Conservation (phyloP, 1,140 invertebrate genomes). For the Zaprionus kolodkinae region DNA sequence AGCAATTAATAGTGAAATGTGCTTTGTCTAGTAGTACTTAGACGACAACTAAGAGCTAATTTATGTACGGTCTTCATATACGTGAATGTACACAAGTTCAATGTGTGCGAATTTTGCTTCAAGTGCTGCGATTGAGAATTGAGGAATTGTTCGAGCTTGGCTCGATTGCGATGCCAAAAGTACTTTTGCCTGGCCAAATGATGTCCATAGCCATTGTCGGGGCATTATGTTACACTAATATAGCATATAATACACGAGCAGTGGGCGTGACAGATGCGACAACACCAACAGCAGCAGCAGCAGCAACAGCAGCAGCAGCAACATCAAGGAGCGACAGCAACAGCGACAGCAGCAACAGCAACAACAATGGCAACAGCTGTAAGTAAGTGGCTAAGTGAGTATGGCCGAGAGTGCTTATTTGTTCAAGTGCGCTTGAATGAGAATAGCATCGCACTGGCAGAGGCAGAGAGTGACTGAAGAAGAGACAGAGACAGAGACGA, state of each 20-base stretch:
- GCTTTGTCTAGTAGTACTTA: neutral
- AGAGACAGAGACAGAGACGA: neutral
- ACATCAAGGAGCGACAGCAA: slow-evolving; percentile 11
- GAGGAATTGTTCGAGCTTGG: neutral
- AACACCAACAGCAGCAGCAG: slow-evolving; percentile 15
- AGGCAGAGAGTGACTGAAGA: slow-evolving; percentile 2
- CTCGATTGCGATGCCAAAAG: neutral
- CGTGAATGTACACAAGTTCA: too few species aligned
- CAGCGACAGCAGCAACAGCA: neutral
- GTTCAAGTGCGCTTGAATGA: slow-evolving; percentile 58
- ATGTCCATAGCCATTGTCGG: slow-evolving; percentile 37
- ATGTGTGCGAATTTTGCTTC: neutral
- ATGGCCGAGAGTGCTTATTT: slow-evolving; percentile 67
- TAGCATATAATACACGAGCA: slow-evolving; percentile 26
- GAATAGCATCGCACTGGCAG: slow-evolving; percentile 35
- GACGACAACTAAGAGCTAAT: neutral
- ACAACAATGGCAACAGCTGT: slow-evolving; percentile 57
- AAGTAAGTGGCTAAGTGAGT: slow-evolving; percentile 67
- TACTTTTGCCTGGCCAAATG: slow-evolving; percentile 20
- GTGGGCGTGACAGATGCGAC: slow-evolving; percentile 40
- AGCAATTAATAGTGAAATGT: neutral
- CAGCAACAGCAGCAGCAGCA: slow-evolving; percentile 12
- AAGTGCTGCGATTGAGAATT: slow-evolving; percentile 6
- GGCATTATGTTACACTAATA: slow-evolving; percentile 53
- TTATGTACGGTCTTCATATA: neutral